Conservation (phyloP, 2,888 invertebrate species). For the Sarcophaga subvicina region DNA sequence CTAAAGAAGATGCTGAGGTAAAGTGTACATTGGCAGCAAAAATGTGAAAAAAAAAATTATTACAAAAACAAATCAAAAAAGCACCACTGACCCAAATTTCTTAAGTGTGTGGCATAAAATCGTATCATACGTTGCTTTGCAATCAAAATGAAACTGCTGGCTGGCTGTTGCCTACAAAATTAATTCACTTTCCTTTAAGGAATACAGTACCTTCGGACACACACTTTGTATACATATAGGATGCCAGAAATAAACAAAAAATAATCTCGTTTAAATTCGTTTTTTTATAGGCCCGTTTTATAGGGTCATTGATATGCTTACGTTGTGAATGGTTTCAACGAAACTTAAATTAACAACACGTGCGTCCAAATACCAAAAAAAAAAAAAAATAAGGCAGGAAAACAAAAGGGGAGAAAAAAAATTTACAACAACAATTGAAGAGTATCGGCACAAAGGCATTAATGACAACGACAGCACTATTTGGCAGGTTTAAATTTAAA, state of each 20-base stretch:
- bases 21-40: slow-evolving; percentile 8
- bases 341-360: slow-evolving; percentile 63
- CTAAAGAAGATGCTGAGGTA: not conserved
- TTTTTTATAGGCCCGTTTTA: slow-evolving; percentile 23
- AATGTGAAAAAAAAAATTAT: slow-evolving; percentile 3
- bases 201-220: slow-evolving; percentile 7
- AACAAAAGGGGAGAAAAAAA: not conserved
- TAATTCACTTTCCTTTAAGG: slow-evolving; percentile 68
- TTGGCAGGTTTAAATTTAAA: slow-evolving; percentile 24
- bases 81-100: slow-evolving; percentile 63
- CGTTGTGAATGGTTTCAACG: slow-evolving; percentile 9
- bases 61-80: slow-evolving; percentile 6
- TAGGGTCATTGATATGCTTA: slow-evolving; percentile 40
- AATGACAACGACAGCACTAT: slow-evolving; percentile 28
- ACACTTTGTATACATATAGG: not conserved
- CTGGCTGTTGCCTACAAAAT: slow-evolving; percentile 45
- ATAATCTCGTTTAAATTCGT: slow-evolving; percentile 48
- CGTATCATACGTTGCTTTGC: not conserved
- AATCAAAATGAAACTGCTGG: not conserved
- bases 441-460: not conserved
- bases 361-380: slow-evolving; percentile 25
- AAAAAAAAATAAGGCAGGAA: not conserved
- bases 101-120: slow-evolving; percentile 48
- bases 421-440: slow-evolving; percentile 22
- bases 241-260: slow-evolving; percentile 35